Conservation (phyloP, 1,140 invertebrate genomes). For the Apis laboriosa region DNA sequence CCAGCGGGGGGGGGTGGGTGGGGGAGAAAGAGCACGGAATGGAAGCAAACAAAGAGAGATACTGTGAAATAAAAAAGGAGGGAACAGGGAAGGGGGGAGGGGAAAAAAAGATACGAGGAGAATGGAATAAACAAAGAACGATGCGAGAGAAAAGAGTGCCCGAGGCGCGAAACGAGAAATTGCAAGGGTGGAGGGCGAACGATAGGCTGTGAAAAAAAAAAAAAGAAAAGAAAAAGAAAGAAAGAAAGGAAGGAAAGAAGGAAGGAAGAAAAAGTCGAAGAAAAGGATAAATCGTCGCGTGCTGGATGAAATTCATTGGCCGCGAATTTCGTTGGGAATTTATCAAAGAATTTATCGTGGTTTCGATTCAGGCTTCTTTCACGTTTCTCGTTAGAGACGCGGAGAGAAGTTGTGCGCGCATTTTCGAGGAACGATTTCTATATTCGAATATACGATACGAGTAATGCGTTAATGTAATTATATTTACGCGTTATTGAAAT, state of each 20-base stretch:
- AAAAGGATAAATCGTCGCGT: constrained; percentile 14
- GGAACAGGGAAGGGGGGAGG: background rate
- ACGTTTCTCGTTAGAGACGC: no score
- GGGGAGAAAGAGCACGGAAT: background rate
- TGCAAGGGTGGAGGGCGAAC: background rate
- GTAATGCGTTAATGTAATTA: constrained; percentile 12
- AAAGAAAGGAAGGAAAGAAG: background rate
- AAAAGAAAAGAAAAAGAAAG: background rate
- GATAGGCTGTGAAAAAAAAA: background rate
- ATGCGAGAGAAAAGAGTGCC: background rate
- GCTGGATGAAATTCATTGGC: constrained; percentile 13
- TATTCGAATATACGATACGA: background rate
- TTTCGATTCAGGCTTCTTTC: background rate
- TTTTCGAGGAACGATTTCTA: background rate
- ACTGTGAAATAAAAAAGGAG: constrained; percentile 10
- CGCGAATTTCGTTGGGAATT: constrained; percentile 3
- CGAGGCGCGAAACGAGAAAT: constrained; percentile 10
- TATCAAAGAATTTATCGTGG: constrained; percentile 24
- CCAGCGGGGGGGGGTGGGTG: background rate
- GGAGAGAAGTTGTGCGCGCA: background rate
- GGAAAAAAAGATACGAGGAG: no score
- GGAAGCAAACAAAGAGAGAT: background rate
- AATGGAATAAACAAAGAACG: constrained; percentile 29
- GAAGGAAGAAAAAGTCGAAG: background rate
- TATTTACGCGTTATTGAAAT: constrained; percentile 40